Percentiles rank a stretch among this genome's conserved stretches.
Conservation (phyloP, 2,113 vertebrate species). For the Nematolebias whitei region DNA sequence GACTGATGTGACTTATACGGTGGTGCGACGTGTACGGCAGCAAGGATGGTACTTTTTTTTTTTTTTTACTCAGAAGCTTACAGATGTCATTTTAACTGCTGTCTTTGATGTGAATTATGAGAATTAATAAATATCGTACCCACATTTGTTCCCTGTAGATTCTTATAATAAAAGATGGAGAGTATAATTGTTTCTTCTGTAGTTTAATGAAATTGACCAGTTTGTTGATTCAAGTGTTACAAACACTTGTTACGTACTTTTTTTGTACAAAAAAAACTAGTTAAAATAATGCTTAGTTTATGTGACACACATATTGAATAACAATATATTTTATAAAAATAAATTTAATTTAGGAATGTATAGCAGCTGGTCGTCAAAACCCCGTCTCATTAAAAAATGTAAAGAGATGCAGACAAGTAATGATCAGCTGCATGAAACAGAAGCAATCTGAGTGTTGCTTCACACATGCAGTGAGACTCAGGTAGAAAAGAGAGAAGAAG, state of each 20-base stretch:
- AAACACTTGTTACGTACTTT: neutral
- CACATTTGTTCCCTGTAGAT: conserved; percentile 34
- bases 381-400: conserved; percentile 35
- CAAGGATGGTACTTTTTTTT: no score
- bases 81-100: conserved; percentile 13
- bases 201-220: conserved; percentile 22
- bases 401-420: conserved; percentile 7
- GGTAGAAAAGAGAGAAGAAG: neutral
- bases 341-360: neutral
- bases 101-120: conserved; percentile 24
- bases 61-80: conserved; percentile 11
- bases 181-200: conserved; percentile 26
- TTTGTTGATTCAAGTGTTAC: neutral
- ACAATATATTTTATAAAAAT: neutral
- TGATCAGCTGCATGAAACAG: conserved; percentile 7
- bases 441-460: conserved; percentile 12
- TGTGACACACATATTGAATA: neutral
- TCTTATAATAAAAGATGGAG: conserved; percentile 29
- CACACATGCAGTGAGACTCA: neutral
- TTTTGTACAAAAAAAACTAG: neutral
- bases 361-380: conserved; percentile 10
- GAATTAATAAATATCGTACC: conserved; percentile 22
- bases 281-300: conserved; percentile 1
- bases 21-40: no score
- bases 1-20: no score